A percentile compares a stretch with the other conserved stretches of the same genome.
Evolutionary conservation across 2,888 invertebrate species (phyloP).

Genomic region (Petrolisthes cinctipes): DNA sequence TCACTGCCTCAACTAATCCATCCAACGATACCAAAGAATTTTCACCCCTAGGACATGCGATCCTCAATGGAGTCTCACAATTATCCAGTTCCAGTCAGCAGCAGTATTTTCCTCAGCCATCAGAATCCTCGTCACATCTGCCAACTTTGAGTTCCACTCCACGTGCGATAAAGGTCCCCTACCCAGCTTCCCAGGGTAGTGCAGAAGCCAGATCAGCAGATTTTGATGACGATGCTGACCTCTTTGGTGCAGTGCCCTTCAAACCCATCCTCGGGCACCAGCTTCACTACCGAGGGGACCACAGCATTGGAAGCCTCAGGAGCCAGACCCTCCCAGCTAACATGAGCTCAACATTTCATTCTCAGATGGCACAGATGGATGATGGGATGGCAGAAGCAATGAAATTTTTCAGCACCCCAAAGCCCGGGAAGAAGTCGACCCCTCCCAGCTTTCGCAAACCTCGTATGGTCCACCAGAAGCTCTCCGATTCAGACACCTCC

Average conservation of each 20-base stretch:
- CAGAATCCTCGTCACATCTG: slow-evolving; percentile 33
- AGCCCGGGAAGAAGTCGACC: slow-evolving; percentile 53
- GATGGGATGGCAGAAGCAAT: slow-evolving; percentile 49
- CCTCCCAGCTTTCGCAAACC: slow-evolving; percentile 64
- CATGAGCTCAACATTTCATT: slow-evolving; percentile 63
- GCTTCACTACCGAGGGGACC: slow-evolving; percentile 16
- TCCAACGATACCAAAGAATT: slow-evolving; percentile 53
- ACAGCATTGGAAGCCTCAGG: slow-evolving; percentile 29
- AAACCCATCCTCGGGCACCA: slow-evolving; percentile 49
- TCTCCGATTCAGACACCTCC: slow-evolving; percentile 64
- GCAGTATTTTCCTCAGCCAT: slow-evolving; percentile 38
- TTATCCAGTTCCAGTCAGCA: slow-evolving; percentile 34
- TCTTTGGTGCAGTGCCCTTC: slow-evolving; percentile 65
- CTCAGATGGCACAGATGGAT: slow-evolving; percentile 63
- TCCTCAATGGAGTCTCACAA: slow-evolving; percentile 45
- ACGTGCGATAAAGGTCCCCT: slow-evolving; percentile 30
- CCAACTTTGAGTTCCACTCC: slow-evolving; percentile 55
- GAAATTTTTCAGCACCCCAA: slow-evolving; percentile 44
- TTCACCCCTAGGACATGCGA: slow-evolving; percentile 27
- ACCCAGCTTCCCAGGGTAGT: slow-evolving; percentile 12
- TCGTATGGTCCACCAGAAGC: slow-evolving; percentile 59
- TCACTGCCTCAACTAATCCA: slow-evolving; percentile 41
- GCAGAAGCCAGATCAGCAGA: slow-evolving; percentile 33
- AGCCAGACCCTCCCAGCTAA: slow-evolving; percentile 64
- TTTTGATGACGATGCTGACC: slow-evolving; percentile 53